These are phyloP conservation scores for Lepidurus arcticus DNA, from an alignment of 1,140 invertebrate genomes.

Conservation along the genomic window DNA sequence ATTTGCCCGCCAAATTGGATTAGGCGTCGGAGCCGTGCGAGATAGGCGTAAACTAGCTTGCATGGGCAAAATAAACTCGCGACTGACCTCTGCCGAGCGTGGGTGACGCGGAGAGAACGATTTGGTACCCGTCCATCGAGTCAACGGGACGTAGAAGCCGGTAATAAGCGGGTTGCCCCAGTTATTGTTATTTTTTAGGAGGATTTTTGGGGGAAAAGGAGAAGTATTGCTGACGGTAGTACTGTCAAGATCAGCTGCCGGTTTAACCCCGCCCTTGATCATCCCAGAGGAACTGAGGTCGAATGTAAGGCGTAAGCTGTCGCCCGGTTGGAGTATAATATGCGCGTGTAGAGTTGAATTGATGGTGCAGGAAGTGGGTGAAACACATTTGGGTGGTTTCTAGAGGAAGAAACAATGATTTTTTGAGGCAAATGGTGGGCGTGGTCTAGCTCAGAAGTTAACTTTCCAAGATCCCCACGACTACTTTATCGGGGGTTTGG, in stretches of 20 bases:
- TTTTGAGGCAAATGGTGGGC: neutral
- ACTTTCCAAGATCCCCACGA: no score
- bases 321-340: slow-evolving; percentile 32
- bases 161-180: neutral
- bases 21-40: neutral
- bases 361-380: slow-evolving; percentile 28
- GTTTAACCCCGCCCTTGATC: slow-evolving; percentile 3
- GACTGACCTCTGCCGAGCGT: neutral
- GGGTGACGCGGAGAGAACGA: neutral
- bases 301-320: slow-evolving; percentile 30
- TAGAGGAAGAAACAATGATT: neutral
- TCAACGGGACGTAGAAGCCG: slow-evolving; percentile 1
- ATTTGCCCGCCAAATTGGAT: slow-evolving; percentile 9
- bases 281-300: slow-evolving; percentile 25
- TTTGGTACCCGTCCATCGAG: neutral
- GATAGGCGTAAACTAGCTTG: slow-evolving; percentile 4
- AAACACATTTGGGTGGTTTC: slow-evolving; percentile 31
- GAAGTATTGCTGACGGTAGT: slow-evolving; percentile 2
- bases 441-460: no score
- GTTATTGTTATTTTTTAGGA: neutral
- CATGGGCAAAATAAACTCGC: slow-evolving; percentile 6
- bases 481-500: no score
- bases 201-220: neutral
- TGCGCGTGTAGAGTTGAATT: slow-evolving; percentile 33
- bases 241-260: neutral